Conservation (phyloP, 2,113 vertebrate genomes). For the Bombycilla garrulus region DNA sequence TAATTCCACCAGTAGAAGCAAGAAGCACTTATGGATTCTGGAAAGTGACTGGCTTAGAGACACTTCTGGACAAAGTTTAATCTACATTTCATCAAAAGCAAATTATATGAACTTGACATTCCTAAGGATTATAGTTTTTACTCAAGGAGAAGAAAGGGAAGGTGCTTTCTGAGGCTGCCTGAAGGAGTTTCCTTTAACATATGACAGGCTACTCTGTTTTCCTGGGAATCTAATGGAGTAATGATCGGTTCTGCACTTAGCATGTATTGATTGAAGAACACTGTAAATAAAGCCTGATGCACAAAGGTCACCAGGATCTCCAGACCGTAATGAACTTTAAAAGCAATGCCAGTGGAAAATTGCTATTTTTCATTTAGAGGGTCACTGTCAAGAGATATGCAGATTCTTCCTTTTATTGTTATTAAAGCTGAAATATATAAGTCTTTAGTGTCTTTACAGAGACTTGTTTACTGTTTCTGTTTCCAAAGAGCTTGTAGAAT, state of each 20-base stretch:
- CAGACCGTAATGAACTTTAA: neutral
- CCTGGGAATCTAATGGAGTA: neutral
- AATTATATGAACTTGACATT: neutral
- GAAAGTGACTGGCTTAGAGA: neutral
- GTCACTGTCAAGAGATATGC: neutral
- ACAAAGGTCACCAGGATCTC: neutral
- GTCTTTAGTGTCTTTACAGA: neutral
- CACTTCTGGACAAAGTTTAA: neutral
- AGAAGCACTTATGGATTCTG: neutral
- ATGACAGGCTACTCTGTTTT: neutral
- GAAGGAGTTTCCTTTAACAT: neutral
- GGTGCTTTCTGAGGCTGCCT: neutral
- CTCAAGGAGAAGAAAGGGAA: neutral
- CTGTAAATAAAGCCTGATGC: neutral
- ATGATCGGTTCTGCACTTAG: neutral
- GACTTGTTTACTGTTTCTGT: neutral
- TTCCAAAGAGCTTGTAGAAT: neutral
- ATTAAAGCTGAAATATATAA: neutral
- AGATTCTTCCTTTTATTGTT: neutral
- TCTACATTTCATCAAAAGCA: neutral
- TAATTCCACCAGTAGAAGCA: neutral
- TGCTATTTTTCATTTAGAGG: neutral
- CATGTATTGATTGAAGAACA: neutral
- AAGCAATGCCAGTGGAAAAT: neutral
- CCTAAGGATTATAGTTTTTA: neutral